These are phyloP conservation scores for Venustaconcha ellipsiformis DNA, from an alignment of 1,140 invertebrate species.

Conservation along the genomic window DNA sequence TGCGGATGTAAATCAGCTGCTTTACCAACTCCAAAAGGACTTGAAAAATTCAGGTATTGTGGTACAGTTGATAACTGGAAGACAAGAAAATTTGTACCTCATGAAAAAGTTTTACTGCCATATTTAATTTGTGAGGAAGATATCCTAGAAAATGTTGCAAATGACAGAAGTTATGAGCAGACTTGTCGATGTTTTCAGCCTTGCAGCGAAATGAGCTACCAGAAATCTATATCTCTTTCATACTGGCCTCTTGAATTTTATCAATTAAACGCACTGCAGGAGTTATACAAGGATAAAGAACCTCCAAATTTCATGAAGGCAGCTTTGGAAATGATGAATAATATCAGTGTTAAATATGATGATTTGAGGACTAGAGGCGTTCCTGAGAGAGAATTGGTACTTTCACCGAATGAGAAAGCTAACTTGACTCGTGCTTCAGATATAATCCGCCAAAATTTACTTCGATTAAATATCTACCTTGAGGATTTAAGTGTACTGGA, in stretches of 20 bases:
- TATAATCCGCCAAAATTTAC: conserved; percentile 59
- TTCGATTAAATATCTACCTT: conserved; percentile 61
- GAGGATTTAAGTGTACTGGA: conserved; percentile 63
- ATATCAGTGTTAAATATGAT: background rate
- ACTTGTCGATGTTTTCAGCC: conserved; percentile 60
- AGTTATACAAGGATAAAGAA: conserved; percentile 43
- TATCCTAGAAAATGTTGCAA: conserved; percentile 48
- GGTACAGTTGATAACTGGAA: conserved; percentile 54
- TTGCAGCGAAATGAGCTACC: conserved; percentile 59
- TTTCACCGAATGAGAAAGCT: conserved; percentile 6
- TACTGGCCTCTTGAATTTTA: conserved; percentile 65
- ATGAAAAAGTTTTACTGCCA: conserved; percentile 21
- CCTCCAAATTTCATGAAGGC: conserved; percentile 50
- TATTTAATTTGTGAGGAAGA: conserved; percentile 53
- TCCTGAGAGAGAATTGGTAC: too few relatives aligned
- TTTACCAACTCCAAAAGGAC: conserved; percentile 22
- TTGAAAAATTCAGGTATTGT: conserved; percentile 49
- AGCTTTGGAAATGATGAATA: conserved; percentile 31
- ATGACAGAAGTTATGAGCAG: conserved; percentile 55
- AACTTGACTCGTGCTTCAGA: conserved; percentile 48
- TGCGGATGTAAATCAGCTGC: conserved; percentile 55
- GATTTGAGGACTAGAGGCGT: background rate
- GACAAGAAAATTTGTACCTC: background rate
- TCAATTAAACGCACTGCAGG: conserved; percentile 51
- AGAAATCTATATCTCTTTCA: conserved; percentile 62